phyloP scores from a whole-genome alignment of 2,797 vertebrate genomes.

The Gouania willdenowi region DNA sequence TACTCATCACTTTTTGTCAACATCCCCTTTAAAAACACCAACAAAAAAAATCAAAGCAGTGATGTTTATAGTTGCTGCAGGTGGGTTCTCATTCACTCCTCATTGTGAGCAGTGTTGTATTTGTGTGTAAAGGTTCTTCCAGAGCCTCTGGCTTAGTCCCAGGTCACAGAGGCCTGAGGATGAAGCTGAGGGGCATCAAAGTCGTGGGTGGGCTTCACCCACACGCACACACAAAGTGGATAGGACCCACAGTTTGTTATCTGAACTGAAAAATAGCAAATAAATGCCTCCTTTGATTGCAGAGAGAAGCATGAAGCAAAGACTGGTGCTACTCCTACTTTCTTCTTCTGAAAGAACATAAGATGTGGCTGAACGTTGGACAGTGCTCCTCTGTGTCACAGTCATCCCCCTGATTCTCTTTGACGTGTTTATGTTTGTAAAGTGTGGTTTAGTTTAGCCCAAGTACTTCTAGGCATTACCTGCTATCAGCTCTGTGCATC shows the following conservation, averaged over 20 bases:
- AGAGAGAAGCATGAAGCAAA: conserved; percentile 3
- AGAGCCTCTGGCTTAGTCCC: conserved; percentile 26
- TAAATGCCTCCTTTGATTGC: conserved; percentile 19
- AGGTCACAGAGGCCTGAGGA: conserved; percentile 46
- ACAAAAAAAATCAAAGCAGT: not conserved
- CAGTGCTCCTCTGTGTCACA: conserved; percentile 13
- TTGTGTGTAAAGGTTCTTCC: conserved; percentile 23
- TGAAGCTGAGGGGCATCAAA: conserved; percentile 28
- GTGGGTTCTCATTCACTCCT: conserved; percentile 9
- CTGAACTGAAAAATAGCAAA: conserved; percentile 28
- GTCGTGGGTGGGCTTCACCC: conserved; percentile 61
- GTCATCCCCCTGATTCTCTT: conserved; percentile 33
- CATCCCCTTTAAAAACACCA: no score
- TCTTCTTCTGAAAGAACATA: not conserved
- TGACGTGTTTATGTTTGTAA: conserved; percentile 28
- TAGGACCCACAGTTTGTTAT: conserved; percentile 22
- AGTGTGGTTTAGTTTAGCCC: conserved; percentile 27
- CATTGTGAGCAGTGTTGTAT: conserved; percentile 4
- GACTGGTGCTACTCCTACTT: not conserved
- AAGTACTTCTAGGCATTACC: conserved; percentile 36
- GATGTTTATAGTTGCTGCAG: conserved; percentile 5
- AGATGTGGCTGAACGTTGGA: not conserved
- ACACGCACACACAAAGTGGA: conserved; percentile 1
- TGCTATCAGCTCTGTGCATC: conserved; percentile 39
- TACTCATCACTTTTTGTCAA: no score